These are phyloP conservation scores for Vulpes ferrilata DNA, from an alignment of 2,113 vertebrate genomes.

Conservation along the genomic window DNA sequence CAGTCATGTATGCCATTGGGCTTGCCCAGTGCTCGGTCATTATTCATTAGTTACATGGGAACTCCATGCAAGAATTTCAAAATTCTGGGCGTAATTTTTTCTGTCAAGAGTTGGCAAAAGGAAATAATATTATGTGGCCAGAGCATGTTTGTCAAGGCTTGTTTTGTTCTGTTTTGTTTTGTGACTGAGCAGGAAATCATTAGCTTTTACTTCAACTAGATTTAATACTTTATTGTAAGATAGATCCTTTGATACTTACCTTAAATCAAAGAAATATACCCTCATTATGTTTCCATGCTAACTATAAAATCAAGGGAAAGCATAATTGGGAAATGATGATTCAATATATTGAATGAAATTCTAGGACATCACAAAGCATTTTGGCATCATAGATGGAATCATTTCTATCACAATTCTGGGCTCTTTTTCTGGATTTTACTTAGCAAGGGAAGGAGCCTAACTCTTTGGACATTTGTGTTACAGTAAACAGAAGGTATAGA, in stretches of 20 bases:
- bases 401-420: not conserved
- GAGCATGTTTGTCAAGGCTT: not conserved
- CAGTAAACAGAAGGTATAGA: not conserved
- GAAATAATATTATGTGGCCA: constrained; percentile 27
- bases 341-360: not conserved
- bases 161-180: not conserved
- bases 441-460: not conserved
- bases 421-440: not conserved
- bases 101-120: constrained; percentile 72
- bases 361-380: not conserved
- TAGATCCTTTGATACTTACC: constrained; percentile 50
- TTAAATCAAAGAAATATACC: constrained; percentile 1
- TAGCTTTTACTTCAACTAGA: constrained; percentile 57
- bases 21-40: constrained; percentile 69
- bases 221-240: constrained; percentile 61
- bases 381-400: not conserved
- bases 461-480: not conserved
- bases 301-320: not conserved
- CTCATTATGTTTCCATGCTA: constrained; percentile 28
- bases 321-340: not conserved
- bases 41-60: constrained; percentile 78
- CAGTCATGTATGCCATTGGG: constrained; percentile 67
- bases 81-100: constrained; percentile 80
- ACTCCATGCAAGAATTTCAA: constrained; percentile 66
- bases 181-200: constrained; percentile 36